Conservation (phyloP, 2,888 invertebrate genomes). For the Hemithea aestivaria region DNA sequence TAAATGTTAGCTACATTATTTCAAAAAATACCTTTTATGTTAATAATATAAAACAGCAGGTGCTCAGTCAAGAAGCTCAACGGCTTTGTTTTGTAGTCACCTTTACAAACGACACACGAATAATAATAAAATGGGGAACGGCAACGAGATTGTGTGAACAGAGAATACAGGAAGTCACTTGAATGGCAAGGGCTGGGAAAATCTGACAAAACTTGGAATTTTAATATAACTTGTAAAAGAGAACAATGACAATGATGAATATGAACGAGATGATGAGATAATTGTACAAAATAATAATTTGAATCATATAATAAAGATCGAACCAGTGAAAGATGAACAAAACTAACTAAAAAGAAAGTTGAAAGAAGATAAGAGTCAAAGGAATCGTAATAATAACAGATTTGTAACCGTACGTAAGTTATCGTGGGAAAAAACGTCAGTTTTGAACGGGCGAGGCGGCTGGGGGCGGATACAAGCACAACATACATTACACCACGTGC, state of each 20-base stretch:
- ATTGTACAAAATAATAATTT: too few species aligned
- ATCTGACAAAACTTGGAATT: too few species aligned
- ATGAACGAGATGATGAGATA: too few species aligned
- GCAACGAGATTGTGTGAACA: conserved; percentile 66
- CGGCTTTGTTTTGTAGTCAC: conserved; percentile 75
- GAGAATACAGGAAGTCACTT: conserved; percentile 63
- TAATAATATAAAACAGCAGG: conserved; percentile 56
- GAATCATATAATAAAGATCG: conserved; percentile 21
- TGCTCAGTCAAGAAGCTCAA: conserved; percentile 64
- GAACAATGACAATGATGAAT: too few species aligned
- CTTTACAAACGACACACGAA: conserved; percentile 73
- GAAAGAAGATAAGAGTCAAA: conserved; percentile 20
- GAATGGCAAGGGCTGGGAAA: conserved; percentile 48
- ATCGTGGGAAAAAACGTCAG: conserved; percentile 71
- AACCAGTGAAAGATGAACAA: conserved; percentile 7
- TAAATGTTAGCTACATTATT: conserved; percentile 1
- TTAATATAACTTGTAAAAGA: too few species aligned
- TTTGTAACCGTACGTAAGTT: conserved; percentile 55
- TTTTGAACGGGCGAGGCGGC: conserved; percentile 51
- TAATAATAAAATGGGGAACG: conserved; percentile 69
- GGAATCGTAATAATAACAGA: conserved; percentile 42
- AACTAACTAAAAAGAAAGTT: conserved; percentile 7
- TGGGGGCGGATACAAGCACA: conserved; percentile 61
- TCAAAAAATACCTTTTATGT: conserved; percentile 18
- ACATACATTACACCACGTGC: conserved; percentile 60